Evolutionary conservation across 2,113 vertebrate species (phyloP).

Genomic region (Hiodon tergisus): DNA sequence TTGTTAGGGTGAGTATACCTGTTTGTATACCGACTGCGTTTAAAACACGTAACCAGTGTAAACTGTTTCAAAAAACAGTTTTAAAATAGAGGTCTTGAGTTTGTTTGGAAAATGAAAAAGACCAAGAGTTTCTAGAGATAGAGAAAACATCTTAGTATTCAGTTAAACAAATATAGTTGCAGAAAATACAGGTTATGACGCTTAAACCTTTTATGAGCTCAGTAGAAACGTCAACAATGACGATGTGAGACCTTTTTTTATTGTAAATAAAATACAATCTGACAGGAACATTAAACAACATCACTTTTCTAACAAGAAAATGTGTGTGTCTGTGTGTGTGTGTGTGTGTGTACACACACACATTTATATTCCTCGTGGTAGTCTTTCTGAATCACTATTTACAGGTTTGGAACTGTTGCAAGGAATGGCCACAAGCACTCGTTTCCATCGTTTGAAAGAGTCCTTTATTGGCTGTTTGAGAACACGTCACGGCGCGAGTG

Average conservation of each 20-base stretch:
- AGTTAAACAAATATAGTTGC: no score
- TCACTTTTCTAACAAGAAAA: constrained; percentile 35
- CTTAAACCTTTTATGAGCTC: no score
- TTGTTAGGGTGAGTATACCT: neutral
- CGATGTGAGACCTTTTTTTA: constrained; percentile 54
- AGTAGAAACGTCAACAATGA: constrained; percentile 37
- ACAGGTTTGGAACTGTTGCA: constrained; percentile 15
- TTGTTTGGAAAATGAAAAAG: no score
- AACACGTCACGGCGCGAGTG: constrained; percentile 48
- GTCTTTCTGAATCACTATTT: neutral
- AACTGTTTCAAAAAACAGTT: no score
- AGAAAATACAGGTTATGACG: constrained; percentile 41
- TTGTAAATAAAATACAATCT: constrained; percentile 50
- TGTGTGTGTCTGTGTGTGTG: neutral
- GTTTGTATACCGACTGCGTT: no score
- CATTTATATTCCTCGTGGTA: neutral
- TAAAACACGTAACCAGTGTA: no score
- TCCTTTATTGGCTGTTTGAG: constrained; percentile 64
- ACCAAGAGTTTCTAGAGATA: no score
- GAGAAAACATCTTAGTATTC: no score
- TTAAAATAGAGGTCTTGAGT: no score
- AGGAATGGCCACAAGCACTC: constrained; percentile 44
- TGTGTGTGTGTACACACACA: no score
- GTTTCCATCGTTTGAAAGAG: constrained; percentile 54
- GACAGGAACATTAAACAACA: constrained; percentile 52